A percentile compares a stretch with the other conserved stretches of the same genome.
phyloP scores from a whole-genome alignment of 2,797 vertebrate genomes.

The Sitta carolinensis region DNA sequence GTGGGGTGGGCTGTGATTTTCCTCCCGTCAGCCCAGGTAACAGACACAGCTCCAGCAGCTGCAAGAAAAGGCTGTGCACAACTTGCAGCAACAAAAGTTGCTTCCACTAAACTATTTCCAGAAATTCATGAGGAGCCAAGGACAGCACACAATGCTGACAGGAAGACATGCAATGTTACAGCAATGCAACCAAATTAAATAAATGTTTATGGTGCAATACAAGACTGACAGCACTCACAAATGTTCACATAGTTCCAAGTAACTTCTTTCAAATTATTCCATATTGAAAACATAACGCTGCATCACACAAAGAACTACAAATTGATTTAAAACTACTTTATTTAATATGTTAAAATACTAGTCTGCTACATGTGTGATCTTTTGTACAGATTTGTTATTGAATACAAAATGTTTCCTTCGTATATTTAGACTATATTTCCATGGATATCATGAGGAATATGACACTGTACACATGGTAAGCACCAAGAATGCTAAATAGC shows the following conservation, averaged over 20 bases:
- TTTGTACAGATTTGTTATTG: background rate
- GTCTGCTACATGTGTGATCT: background rate
- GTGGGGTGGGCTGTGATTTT: background rate
- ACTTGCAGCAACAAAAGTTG: background rate
- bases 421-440: background rate
- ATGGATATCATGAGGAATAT: background rate
- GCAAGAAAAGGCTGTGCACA: background rate
- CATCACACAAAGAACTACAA: background rate
- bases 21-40: background rate
- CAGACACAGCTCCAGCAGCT: background rate
- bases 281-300: background rate
- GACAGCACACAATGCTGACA: background rate
- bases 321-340: slow-evolving; percentile 29
- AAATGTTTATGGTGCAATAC: background rate
- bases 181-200: background rate
- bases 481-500: background rate
- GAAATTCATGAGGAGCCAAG: background rate
- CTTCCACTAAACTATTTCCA: background rate
- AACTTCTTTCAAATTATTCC: background rate
- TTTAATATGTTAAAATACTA: background rate
- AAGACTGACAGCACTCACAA: background rate
- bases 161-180: background rate
- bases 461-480: background rate
- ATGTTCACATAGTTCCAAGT: background rate
- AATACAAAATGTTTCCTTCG: background rate